Conservation (phyloP, 1,140 invertebrate genomes). For the Dreissena polymorpha region DNA sequence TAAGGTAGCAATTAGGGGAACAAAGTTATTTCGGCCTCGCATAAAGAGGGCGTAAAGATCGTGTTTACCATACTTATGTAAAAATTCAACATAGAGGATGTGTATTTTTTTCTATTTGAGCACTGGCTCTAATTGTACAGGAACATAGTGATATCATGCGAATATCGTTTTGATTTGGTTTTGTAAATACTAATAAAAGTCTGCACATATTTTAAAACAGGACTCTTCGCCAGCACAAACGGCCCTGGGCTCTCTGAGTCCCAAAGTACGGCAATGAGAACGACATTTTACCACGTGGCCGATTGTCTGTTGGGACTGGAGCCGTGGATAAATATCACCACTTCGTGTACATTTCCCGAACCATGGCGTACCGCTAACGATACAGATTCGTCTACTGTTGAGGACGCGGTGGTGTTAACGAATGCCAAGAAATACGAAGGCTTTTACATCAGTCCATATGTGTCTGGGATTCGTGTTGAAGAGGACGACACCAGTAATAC, state of each 20-base stretch:
- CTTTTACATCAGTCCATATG: background rate
- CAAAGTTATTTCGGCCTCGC: too few species aligned
- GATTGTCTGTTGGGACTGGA: slow-evolving; percentile 3
- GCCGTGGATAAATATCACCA: slow-evolving; percentile 34
- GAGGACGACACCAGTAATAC: background rate
- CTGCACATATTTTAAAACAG: background rate
- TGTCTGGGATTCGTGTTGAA: background rate
- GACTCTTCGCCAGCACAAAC: slow-evolving; percentile 26
- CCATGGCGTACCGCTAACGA: background rate
- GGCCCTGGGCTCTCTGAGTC: background rate
- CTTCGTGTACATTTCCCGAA: slow-evolving; percentile 23
- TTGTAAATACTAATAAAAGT: background rate
- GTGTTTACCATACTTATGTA: background rate
- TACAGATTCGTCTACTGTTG: slow-evolving; percentile 5
- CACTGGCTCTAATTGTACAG: background rate
- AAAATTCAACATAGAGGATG: background rate
- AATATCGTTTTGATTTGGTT: background rate
- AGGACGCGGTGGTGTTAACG: background rate
- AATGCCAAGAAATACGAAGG: slow-evolving; percentile 18
- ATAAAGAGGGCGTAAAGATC: background rate
- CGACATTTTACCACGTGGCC: slow-evolving; percentile 17
- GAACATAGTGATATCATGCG: background rate
- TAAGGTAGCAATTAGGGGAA: too few species aligned
- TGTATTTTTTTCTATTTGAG: too few species aligned
- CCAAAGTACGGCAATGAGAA: background rate